Conservation (phyloP, 2,797 vertebrate species). For the Microctenopoma lineatum region DNA sequence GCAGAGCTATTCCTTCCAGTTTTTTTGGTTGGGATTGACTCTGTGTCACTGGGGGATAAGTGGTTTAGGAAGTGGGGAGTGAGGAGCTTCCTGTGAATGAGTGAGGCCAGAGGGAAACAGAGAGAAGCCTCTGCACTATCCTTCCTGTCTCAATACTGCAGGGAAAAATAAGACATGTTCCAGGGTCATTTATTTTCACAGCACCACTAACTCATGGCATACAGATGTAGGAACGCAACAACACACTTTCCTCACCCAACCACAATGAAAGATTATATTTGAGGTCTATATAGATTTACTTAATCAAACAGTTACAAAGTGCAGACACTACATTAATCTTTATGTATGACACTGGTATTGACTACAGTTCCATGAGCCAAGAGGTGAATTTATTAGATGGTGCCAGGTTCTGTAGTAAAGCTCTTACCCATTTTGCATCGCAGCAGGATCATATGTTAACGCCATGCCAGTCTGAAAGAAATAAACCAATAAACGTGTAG, state of each 20-base stretch:
- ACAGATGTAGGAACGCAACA: constrained; percentile 48
- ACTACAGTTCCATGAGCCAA: constrained; percentile 55
- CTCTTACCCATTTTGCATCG: constrained; percentile 97
- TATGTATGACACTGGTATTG: constrained; percentile 73
- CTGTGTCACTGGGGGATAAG: constrained; percentile 56
- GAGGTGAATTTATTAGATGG: constrained; percentile 60
- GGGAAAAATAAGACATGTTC: constrained; percentile 61
- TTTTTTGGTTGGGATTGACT: constrained; percentile 57
- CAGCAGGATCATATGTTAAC: constrained; percentile 95
- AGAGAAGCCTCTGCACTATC: constrained; percentile 40
- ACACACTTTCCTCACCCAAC: constrained; percentile 40
- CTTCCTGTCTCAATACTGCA: constrained; percentile 58
- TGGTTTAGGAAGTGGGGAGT: constrained; percentile 67
- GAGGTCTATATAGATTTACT: constrained; percentile 61
- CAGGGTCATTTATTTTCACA: constrained; percentile 65
- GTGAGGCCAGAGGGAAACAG: constrained; percentile 61
- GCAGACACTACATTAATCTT: constrained; percentile 74
- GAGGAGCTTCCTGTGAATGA: constrained; percentile 66
- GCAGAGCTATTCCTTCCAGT: constrained; percentile 59
- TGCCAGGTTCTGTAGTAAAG: constrained; percentile 52
- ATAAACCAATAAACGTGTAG: constrained; percentile 10
- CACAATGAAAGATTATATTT: constrained; percentile 49
- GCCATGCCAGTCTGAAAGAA: constrained; percentile 93
- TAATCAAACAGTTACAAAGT: constrained; percentile 75
- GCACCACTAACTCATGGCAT: constrained; percentile 61